Base-by-base conservation (phyloP, 2,797 vertebrate species). In the Mionectes olivaceus region DNA sequence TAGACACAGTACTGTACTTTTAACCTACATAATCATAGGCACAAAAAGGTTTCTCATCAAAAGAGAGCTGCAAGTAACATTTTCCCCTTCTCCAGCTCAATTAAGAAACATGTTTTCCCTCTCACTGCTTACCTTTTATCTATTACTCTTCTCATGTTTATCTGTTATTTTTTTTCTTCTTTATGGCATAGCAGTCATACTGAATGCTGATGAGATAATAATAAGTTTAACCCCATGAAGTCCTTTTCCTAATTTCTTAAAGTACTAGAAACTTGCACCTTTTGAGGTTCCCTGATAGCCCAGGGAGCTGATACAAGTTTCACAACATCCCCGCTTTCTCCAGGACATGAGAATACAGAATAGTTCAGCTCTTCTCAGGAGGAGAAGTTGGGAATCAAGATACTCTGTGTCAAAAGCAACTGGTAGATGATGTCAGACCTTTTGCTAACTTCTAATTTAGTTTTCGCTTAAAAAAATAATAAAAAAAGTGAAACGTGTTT, bases 41-140 rank as follows among this genome's bases (percentile, higher is more conserved):
- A 89, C 55, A 59, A n/a, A 78, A 97, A 94, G 69, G 49, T 95
- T 95, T 93, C 83, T 97, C 82, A 83, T 83, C 43, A 94, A 96
- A 79, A 96, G 55, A 96, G 71, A 81, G 55, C 78, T 93, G 59
- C 75, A 89, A 93, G 53, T 77, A 87, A 74, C 9, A 1, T 87
- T 93, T 96, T 92, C 70, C 89, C 74, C 67, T 92, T 71, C 90
- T 90, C 93, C 91, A 95, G 47, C 84, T 97, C 94, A 97, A 90
- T 97, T 97, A 97, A 96, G 86, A 96, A 97, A 91, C 79, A 83
- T 95, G 90, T 93, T 94, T 94, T 96, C 77, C 55, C 56, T 97
- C 86, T 92, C 70, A 85, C 65, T 78, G 57, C 59, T 90, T 90
- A 65, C 64, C 89, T 97, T 97, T 97, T 96, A 95, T 96, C 92